These are phyloP conservation scores for Pseudorasbora parva DNA, from an alignment of 2,113 vertebrate species.

Conservation along the genomic window DNA sequence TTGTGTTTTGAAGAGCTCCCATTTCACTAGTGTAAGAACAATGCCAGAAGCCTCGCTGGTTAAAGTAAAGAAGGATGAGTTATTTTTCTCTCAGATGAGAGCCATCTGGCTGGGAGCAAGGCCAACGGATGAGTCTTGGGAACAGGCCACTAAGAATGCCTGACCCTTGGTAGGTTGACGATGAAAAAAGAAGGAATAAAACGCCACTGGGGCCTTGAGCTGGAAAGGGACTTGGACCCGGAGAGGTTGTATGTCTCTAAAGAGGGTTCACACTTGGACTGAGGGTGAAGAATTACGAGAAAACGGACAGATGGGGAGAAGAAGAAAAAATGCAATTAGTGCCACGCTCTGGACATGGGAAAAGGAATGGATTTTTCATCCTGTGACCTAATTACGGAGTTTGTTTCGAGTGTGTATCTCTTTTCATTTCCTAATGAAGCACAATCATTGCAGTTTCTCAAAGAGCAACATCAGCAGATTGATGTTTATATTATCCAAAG, in stretches of 20 bases:
- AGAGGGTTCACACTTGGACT: not conserved
- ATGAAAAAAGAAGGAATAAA: constrained; percentile 37
- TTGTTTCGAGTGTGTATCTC: constrained; percentile 5
- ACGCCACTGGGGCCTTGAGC: not conserved
- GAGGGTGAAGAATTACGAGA: not conserved
- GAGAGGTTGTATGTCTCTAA: constrained; percentile 16
- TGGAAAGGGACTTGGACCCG: constrained; percentile 21
- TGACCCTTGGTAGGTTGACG: constrained; percentile 36
- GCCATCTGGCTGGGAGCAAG: constrained; percentile 53
- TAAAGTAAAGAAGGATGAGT: constrained; percentile 50
- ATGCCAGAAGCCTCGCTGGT: constrained; percentile 50
- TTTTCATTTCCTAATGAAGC: constrained; percentile 17
- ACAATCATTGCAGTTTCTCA: constrained; percentile 5
- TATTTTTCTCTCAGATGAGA: constrained; percentile 39
- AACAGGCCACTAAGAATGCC: constrained; percentile 35
- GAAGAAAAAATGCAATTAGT: not conserved
- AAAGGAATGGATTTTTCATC: constrained; percentile 35
- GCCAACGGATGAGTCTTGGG: constrained; percentile 40
- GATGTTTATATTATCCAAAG: constrained; percentile 5
- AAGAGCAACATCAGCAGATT: constrained; percentile 28
- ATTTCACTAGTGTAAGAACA: constrained; percentile 18
- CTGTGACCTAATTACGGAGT: constrained; percentile 48
- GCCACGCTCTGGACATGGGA: constrained; percentile 29
- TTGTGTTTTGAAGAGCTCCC: constrained; percentile 6
- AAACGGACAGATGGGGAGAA: not conserved